phyloP scores from a whole-genome alignment of 2,888 invertebrate species.

The Chloroclysta siterata region DNA sequence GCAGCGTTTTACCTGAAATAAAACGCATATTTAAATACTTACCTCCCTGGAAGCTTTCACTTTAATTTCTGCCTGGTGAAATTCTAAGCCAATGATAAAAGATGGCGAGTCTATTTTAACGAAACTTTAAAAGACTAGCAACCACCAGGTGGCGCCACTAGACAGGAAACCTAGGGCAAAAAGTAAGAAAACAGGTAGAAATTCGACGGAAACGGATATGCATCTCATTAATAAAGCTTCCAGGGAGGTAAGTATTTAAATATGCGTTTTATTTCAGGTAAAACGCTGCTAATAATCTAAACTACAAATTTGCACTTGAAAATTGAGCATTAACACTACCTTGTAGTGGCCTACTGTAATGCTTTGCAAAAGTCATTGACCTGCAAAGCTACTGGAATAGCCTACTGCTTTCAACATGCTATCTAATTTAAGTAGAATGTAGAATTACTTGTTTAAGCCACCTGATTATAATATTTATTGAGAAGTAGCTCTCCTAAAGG shows the following conservation, averaged over 20 bases:
- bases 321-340: too few species aligned
- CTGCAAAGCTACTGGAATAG: too few species aligned
- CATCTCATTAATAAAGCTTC: not conserved
- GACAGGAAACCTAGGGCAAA: not conserved
- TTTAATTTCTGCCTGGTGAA: not conserved
- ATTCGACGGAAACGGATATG: not conserved
- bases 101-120: not conserved
- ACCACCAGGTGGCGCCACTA: not conserved
- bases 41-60: not conserved
- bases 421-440: too few species aligned
- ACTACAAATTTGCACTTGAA: too few species aligned
- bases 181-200: not conserved
- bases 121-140: not conserved
- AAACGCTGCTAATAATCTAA: not conserved
- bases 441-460: too few species aligned
- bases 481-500: too few species aligned
- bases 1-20: conserved; percentile 1
- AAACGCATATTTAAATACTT: conserved; percentile 1
- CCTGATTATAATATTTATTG: too few species aligned
- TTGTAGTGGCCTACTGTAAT: too few species aligned
- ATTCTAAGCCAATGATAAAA: not conserved
- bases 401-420: too few species aligned
- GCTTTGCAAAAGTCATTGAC: too few species aligned
- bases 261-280: not conserved
- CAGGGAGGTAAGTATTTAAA: not conserved